Evolutionary conservation across 2,113 vertebrate species (phyloP), one percentile per base, ranked within the genome.

Genomic region (Mormoops blainvillei): DNA sequence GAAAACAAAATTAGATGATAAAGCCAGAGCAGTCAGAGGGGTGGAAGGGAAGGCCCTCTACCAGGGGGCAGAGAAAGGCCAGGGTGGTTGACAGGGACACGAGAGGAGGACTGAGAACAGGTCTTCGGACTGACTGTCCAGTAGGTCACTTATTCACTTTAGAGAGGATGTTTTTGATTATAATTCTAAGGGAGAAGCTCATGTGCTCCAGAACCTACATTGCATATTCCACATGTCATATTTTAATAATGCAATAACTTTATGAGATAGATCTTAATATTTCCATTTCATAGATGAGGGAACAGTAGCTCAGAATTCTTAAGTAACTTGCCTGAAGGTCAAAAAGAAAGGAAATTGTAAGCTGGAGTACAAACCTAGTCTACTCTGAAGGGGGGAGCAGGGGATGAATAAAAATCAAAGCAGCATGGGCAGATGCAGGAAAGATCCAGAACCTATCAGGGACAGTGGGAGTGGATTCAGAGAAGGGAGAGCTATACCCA

Each of bases 361-460:
- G 28, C 41, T 76, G 65, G 28, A 65, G 80, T 70, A 38, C 50
- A 63, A 94, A 70, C 18, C 31, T 24, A 67, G 5, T 52, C 31
- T 76, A 38, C 12, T 28, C 3, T 83, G 31, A 50, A 38, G 45
- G n/a, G 77, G 20, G 22, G 43, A 14, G 24, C 48, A 63, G n/a
- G 28, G 20, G 36, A 63, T 52, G 11, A 71, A 63, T 74, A 15
- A 15, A 68, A 78, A 74, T 33, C 38, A 31, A 28, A 89, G 18
- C 31, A 43, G 5, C 18, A 1, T 26, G 1, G 8, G 3, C 20
- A 5, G 41, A 41, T 20, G 5, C 1, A 13, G 3, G 36, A 38
- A 22, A 45, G 87, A 9, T 61, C 12, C 10, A 56, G 84, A 45
- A 63, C 22, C 41, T 38, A 31, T 9, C 2, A 5, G 12, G 3